phyloP scores from a whole-genome alignment of 2,888 invertebrate species.

The Physocephala rufipes region DNA sequence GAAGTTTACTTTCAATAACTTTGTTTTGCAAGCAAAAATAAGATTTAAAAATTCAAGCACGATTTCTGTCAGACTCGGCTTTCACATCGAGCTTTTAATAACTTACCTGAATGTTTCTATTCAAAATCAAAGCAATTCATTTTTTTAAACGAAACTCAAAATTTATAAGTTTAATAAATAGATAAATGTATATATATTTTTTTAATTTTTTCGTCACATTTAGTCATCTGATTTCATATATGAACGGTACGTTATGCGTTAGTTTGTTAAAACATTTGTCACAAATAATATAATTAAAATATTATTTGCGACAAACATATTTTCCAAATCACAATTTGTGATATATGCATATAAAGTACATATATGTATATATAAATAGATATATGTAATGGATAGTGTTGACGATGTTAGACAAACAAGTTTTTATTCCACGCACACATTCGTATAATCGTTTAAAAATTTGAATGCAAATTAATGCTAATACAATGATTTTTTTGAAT shows the following conservation, averaged over 20 bases:
- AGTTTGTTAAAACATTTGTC: neutral
- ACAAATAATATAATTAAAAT: conserved; percentile 12
- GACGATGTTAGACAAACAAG: conserved; percentile 42
- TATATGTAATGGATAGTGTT: conserved; percentile 2
- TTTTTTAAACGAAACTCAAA: conserved; percentile 4
- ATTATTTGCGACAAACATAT: conserved; percentile 18
- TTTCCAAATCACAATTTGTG: neutral
- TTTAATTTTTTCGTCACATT: neutral
- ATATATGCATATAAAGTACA: neutral
- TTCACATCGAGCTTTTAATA: neutral
- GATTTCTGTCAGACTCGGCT: too few species aligned
- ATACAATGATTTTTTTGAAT: conserved; percentile 26
- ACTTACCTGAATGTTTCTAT: neutral
- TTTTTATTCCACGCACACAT: conserved; percentile 38
- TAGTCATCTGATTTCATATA: neutral
- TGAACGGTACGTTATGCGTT: neutral
- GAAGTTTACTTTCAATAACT: too few species aligned
- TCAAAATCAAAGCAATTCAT: too few species aligned
- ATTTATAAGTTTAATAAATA: neutral
- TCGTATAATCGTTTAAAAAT: conserved; percentile 37
- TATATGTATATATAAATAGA: neutral
- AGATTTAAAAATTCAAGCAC: too few species aligned
- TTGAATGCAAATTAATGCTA: conserved; percentile 13
- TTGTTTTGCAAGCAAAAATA: too few species aligned
- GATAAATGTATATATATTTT: neutral